Percentiles rank a stretch among this genome's conserved stretches.
Evolutionary conservation across 2,113 vertebrate species (phyloP).

Genomic region (Trogon melanurus): DNA sequence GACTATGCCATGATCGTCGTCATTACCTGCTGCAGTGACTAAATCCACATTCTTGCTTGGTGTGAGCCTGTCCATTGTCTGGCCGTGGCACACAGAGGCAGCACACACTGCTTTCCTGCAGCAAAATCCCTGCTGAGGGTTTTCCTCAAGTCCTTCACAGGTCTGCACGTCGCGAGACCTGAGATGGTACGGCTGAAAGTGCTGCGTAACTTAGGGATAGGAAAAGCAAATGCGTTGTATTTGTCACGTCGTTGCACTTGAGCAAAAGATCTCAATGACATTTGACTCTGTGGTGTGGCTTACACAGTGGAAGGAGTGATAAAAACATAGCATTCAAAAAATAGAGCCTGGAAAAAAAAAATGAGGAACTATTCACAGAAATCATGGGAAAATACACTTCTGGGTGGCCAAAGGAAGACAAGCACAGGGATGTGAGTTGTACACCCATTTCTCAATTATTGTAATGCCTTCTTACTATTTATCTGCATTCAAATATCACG

Average conservation of each 20-base stretch:
- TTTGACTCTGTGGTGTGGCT: background rate
- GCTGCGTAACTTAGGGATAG: background rate
- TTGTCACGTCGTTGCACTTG: background rate
- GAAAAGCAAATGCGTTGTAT: background rate
- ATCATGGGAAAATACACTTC: background rate
- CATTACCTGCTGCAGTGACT: background rate
- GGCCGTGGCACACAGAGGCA: background rate
- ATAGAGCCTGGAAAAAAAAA: background rate
- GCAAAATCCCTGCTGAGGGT: background rate
- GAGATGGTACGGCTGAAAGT: background rate
- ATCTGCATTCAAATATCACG: background rate
- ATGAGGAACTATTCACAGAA: background rate
- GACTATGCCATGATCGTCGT: background rate
- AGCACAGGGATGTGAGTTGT: background rate
- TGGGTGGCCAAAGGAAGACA: background rate
- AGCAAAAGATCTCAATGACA: background rate
- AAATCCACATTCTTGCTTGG: background rate
- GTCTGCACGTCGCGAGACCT: background rate
- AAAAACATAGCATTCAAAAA: background rate
- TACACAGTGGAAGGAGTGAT: background rate
- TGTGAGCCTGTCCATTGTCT: background rate
- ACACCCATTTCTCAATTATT: background rate
- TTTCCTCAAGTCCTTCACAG: background rate
- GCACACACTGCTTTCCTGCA: background rate
- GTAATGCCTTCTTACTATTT: background rate